Conservation (phyloP, 2,113 vertebrate genomes). For the Prolemur simus region DNA sequence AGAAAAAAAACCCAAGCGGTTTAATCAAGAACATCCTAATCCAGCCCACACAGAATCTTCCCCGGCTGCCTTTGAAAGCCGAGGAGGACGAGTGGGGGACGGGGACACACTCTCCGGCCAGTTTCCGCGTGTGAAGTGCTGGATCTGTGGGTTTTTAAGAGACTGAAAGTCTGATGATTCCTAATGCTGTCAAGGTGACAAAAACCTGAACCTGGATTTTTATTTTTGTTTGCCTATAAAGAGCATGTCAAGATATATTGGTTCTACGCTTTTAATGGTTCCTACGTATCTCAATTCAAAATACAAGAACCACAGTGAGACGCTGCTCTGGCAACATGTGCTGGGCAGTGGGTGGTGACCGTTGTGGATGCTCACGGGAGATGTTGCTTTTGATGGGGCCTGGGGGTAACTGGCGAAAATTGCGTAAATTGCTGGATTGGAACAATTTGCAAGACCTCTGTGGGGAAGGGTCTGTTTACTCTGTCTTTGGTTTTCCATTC, state of each 20-base stretch:
- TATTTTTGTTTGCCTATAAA: neutral
- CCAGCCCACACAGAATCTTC: accelerated
- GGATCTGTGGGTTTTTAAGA: neutral
- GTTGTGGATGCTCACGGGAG: neutral
- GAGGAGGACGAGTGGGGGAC: accelerated
- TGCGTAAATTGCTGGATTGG: neutral
- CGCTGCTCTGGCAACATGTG: accelerated
- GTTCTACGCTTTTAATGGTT: neutral
- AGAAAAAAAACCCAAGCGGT: neutral
- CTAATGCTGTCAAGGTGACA: neutral
- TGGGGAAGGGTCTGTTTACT: neutral
- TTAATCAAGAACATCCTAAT: neutral
- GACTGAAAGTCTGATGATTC: neutral
- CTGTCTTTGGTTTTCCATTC: neutral
- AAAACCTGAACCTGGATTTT: neutral
- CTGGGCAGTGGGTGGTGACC: neutral
- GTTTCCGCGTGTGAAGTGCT: accelerated
- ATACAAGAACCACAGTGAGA: neutral
- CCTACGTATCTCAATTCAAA: neutral
- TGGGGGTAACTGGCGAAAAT: neutral
- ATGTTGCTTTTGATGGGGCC: neutral
- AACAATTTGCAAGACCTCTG: neutral
- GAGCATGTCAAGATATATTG: neutral
- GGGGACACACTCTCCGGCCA: accelerated
- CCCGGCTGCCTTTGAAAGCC: neutral